Evolutionary conservation across 2,113 vertebrate genomes (phyloP).

Genomic region (Manacus vitellinus): DNA sequence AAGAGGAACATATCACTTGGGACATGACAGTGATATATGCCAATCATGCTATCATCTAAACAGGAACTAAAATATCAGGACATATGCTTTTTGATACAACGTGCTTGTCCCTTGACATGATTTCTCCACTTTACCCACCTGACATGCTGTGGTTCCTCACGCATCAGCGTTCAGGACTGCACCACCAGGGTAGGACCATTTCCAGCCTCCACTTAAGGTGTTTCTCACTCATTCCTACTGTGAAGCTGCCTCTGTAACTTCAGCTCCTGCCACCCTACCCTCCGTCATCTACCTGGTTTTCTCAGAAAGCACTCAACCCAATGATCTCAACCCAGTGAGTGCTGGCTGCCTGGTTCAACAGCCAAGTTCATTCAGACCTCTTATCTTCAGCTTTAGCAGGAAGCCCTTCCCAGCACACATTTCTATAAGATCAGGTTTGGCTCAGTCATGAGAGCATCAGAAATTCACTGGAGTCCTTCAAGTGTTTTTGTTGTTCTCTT

Average conservation of each 20-base stretch:
- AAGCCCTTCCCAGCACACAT: background rate
- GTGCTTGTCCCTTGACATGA: background rate
- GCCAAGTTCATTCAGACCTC: background rate
- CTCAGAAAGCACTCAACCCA: background rate
- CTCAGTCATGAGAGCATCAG: background rate
- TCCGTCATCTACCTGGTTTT: background rate
- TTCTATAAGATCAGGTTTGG: background rate
- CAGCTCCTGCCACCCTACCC: background rate
- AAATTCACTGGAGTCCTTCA: background rate
- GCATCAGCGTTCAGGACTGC: background rate
- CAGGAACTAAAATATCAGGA: background rate
- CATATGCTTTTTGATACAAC: background rate
- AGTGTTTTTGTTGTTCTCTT: background rate
- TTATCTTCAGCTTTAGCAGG: background rate
- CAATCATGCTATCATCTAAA: background rate
- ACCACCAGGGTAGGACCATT: background rate
- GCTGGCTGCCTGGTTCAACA: background rate
- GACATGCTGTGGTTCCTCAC: background rate
- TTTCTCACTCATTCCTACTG: background rate
- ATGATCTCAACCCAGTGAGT: background rate
- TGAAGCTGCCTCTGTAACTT: background rate
- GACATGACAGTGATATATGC: accelerated
- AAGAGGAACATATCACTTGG: background rate
- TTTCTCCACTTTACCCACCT: background rate
- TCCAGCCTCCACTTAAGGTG: background rate